Base-by-base conservation (phyloP, 1,140 invertebrate species). In the Leptinotarsa lineolata region DNA sequence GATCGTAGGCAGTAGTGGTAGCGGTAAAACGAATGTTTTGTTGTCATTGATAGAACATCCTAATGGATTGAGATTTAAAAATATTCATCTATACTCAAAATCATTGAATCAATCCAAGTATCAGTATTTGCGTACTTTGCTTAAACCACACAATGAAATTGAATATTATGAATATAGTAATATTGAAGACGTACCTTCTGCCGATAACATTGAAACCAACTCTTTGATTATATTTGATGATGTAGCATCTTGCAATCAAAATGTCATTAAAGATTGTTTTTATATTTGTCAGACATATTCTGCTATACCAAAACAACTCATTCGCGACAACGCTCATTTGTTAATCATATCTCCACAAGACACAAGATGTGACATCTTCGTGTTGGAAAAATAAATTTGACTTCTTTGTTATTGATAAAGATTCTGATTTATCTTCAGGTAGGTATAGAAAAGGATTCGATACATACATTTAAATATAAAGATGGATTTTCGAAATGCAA, bases 31-130 rank as follows among this genome's bases (percentile, higher is more conserved):
- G 4, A 85, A 84, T 75, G 73, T 78, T 18, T 76, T 85, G 63
- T 39, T 84, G 18, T 72, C 74, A 73, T 59, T 83, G 75, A 70
- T 85, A 61, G 68, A 72, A 69, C 22, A 75, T 70, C 75, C 74
- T n/a, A 82, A 84, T 74, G 84, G 83, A n/a, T 70, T 83, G 69
- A 72, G 73, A 68, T 84, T 83, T 77, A 72, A 84, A 81, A 85
- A 85, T 76, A 68, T 85, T 54, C 85, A 85, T 72, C 22, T 85
- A 4, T 85, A 83, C 76, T 83, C 81, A 48, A 85, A 85, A 77
- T 83, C 81, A 2, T 74, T 84, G 45, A 72, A 82, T 76, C 82
- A 84, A 77, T 74, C 81, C 15, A 84, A 84, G 76, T 84, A 84
- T 72, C 69, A 72, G 59, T 81, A 77, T 77, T 74, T 84, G 48